A percentile compares a stretch with the other conserved stretches of the same genome.
These are phyloP conservation scores for Erynnis tages DNA, from an alignment of 2,888 invertebrate species.

Conservation along the genomic window DNA sequence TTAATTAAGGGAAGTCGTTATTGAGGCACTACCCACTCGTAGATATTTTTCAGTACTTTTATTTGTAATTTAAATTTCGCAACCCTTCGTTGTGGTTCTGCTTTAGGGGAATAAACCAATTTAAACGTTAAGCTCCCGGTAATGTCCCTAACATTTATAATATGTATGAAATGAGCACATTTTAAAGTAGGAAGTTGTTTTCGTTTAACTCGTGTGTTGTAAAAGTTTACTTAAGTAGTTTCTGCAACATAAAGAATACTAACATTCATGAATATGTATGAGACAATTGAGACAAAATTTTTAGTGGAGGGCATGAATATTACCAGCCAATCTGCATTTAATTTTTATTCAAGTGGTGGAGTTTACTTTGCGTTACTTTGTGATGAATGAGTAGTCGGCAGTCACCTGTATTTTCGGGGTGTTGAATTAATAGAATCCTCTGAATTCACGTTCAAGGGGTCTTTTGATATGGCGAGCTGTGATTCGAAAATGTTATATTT, in stretches of 20 bases:
- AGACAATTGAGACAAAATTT: slow-evolving; percentile 42
- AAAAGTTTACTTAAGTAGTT: background rate
- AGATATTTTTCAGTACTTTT: slow-evolving; percentile 80
- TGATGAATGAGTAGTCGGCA: slow-evolving; percentile 44
- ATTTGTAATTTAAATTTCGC: slow-evolving; percentile 82
- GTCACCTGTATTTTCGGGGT: slow-evolving; percentile 36
- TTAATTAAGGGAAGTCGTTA: slow-evolving; percentile 80
- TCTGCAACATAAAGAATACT: slow-evolving; percentile 1
- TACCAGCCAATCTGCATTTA: slow-evolving; percentile 73
- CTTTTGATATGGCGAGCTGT: background rate
- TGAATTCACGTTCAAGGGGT: slow-evolving; percentile 17
- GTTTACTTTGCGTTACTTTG: slow-evolving; percentile 48
- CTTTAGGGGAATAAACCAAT: slow-evolving; percentile 79
- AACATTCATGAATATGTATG: slow-evolving; percentile 37
- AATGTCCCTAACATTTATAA: slow-evolving; percentile 74
- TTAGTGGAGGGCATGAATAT: slow-evolving; percentile 60
- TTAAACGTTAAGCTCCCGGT: slow-evolving; percentile 78
- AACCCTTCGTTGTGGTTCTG: slow-evolving; percentile 73
- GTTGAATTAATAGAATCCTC: slow-evolving; percentile 24
- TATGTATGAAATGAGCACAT: slow-evolving; percentile 68
- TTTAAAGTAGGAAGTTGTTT: slow-evolving; percentile 72
- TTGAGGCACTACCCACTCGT: slow-evolving; percentile 78
- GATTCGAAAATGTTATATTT: slow-evolving; percentile 21
- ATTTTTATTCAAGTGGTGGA: slow-evolving; percentile 46
- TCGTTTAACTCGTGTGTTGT: background rate